Conservation (phyloP, 2,888 invertebrate genomes). For the Caenorhabditis sulstoni region DNA sequence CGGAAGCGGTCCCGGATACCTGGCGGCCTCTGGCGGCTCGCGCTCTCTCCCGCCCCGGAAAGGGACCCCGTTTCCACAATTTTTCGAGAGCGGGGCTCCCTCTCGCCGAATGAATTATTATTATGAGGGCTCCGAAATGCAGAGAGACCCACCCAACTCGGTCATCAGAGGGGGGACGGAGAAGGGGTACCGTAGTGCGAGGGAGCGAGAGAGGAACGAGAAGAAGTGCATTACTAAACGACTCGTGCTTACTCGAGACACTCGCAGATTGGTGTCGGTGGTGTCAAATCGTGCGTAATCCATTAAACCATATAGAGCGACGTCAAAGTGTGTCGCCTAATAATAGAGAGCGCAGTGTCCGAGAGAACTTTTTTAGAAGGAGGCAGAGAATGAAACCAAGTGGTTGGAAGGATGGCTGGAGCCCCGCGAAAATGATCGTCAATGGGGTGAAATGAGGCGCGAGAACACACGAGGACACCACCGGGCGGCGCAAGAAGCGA, state of each 20-base stretch:
- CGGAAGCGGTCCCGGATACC: constrained; percentile 25
- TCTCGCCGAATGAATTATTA: constrained; percentile 23
- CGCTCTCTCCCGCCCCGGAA: constrained; percentile 6
- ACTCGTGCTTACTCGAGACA: constrained; percentile 1
- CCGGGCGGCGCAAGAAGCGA: neutral
- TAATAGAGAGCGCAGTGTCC: constrained; percentile 17
- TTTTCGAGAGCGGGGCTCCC: neutral
- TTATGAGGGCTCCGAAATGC: constrained; percentile 10
- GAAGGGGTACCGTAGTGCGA: neutral
- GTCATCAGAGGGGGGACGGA: neutral
- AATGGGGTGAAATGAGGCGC: constrained; percentile 63
- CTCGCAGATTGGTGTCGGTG: constrained; percentile 41
- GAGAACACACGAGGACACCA: constrained; percentile 16
- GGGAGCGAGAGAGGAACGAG: neutral
- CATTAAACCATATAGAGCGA: constrained; percentile 41
- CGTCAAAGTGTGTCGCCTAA: constrained; percentile 14
- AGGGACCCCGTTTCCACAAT: constrained; percentile 17
- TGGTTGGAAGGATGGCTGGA: constrained; percentile 5
- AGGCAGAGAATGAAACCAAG: constrained; percentile 10
- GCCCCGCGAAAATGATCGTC: constrained; percentile 44
- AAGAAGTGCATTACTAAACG: constrained; percentile 1
- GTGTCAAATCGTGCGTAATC: constrained; percentile 63
- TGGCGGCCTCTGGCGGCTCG: constrained; percentile 20
- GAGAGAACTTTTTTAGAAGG: constrained; percentile 5
- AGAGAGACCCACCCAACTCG: neutral